phyloP scores from a whole-genome alignment of 2,797 vertebrate species.

The Ara ararauna region DNA sequence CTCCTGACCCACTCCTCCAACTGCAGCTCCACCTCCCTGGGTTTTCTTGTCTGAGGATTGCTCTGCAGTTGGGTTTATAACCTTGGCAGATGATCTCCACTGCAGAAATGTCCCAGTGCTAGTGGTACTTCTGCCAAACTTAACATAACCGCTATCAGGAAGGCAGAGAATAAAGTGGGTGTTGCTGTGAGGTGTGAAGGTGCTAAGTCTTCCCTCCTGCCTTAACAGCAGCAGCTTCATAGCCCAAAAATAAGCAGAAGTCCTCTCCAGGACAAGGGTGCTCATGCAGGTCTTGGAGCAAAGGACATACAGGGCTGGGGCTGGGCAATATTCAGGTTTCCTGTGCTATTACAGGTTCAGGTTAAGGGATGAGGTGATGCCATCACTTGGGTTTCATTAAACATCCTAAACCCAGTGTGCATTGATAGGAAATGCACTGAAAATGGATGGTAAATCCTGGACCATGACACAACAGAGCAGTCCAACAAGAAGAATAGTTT shows the following conservation, averaged over 20 bases:
- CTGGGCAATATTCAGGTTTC: neutral
- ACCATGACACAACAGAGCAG: neutral
- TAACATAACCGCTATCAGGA: neutral
- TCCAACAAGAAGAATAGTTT: neutral
- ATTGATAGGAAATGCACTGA: neutral
- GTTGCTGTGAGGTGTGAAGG: neutral
- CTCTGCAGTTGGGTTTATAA: constrained; percentile 1
- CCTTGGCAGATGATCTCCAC: neutral
- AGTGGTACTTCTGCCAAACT: neutral
- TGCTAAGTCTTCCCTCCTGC: neutral
- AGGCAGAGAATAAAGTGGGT: neutral
- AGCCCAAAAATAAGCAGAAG: neutral
- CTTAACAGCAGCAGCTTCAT: neutral
- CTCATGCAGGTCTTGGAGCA: neutral
- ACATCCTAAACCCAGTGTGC: neutral
- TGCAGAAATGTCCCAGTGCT: neutral
- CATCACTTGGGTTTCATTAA: neutral
- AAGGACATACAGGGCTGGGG: neutral
- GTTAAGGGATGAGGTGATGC: neutral
- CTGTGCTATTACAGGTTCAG: neutral
- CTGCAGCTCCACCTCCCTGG: neutral
- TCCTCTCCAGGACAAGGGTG: neutral
- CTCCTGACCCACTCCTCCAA: neutral
- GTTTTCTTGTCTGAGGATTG: neutral
- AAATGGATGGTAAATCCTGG: neutral